Percentiles rank a stretch among this genome's conserved stretches.
phyloP scores from a whole-genome alignment of 2,888 invertebrate genomes.

The Lasius platythorax region DNA sequence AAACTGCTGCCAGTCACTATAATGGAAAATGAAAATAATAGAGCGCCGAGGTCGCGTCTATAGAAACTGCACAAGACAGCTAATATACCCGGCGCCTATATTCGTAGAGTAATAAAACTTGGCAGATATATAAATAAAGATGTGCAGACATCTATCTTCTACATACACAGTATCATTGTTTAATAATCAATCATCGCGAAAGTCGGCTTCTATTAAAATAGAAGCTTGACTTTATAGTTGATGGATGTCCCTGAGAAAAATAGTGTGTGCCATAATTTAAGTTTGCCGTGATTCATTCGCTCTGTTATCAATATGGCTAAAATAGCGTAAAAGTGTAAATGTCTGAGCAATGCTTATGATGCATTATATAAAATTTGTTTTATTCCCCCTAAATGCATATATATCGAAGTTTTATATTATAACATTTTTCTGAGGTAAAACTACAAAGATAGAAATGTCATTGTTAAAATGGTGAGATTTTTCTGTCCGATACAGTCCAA shows the following conservation, averaged over 20 bases:
- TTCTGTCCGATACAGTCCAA: neutral
- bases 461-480: neutral
- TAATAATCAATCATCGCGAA: conserved; percentile 54
- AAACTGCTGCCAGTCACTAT: conserved; percentile 22
- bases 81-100: conserved; percentile 24
- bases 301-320: neutral
- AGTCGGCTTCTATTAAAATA: conserved; percentile 36
- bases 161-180: conserved; percentile 35
- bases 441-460: neutral
- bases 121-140: conserved; percentile 19
- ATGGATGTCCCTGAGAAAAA: conserved; percentile 47
- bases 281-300: conserved; percentile 5
- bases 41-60: conserved; percentile 8
- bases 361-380: neutral
- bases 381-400: neutral
- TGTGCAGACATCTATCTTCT: conserved; percentile 40
- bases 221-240: conserved; percentile 40
- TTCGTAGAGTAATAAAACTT: conserved; percentile 41
- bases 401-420: neutral
- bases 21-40: conserved; percentile 51
- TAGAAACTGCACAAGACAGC: conserved; percentile 34
- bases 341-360: neutral
- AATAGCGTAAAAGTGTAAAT: neutral
- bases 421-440: neutral
- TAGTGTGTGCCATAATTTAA: conserved; percentile 37